Conservation (phyloP, 2,113 vertebrate genomes). For the Ammodramus savannarum region DNA sequence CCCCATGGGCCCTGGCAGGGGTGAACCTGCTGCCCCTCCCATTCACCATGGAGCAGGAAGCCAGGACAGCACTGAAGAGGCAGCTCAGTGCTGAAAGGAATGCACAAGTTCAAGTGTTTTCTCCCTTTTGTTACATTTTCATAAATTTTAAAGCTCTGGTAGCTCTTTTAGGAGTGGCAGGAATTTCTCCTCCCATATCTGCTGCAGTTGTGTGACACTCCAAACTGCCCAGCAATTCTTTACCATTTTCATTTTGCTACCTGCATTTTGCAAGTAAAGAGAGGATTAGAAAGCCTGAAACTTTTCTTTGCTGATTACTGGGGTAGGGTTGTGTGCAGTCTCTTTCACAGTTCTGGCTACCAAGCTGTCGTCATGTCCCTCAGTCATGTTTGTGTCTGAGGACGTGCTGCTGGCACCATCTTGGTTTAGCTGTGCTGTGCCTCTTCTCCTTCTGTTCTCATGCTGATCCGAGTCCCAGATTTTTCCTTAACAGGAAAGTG, state of each 20-base stretch:
- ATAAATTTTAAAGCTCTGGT: background rate
- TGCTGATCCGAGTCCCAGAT: conserved; percentile 42
- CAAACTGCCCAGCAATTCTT: background rate
- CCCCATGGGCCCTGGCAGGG: background rate
- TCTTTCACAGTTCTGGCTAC: conserved; percentile 65
- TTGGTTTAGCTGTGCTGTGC: conserved; percentile 51
- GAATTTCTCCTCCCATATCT: background rate
- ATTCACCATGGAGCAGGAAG: background rate
- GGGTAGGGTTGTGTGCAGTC: conserved; percentile 7
- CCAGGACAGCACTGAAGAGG: background rate
- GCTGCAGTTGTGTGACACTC: background rate
- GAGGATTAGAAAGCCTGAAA: background rate
- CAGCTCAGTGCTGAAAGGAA: background rate
- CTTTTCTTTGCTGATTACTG: background rate
- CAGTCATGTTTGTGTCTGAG: conserved; percentile 50
- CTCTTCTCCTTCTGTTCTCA: conserved; percentile 60
- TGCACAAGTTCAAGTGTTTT: background rate
- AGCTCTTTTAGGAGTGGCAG: background rate
- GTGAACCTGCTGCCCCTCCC: background rate
- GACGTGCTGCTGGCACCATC: conserved; percentile 57
- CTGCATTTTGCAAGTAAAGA: background rate
- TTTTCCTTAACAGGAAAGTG: conserved; percentile 17
- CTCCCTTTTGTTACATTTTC: background rate
- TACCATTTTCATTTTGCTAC: background rate
- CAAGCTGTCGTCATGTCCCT: conserved; percentile 54